Conservation (phyloP, 1,140 invertebrate genomes). For the Ceratina calcarata region DNA sequence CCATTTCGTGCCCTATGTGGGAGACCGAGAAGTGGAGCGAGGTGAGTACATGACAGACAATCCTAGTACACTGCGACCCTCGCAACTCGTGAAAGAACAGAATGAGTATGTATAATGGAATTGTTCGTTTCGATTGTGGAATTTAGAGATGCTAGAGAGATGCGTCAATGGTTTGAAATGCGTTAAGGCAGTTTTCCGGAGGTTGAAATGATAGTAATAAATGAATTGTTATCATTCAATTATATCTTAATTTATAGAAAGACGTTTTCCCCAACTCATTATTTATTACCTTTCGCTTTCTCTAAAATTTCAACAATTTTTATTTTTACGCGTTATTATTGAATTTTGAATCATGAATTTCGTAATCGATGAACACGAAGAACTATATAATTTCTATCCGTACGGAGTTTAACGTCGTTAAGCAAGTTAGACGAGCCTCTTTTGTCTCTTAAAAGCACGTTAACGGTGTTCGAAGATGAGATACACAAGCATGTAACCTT, state of each 20-base stretch:
- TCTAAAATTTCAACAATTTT: too few species aligned
- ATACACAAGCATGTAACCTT: conserved; percentile 25
- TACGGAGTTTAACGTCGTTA: conserved; percentile 36
- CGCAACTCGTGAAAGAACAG: neutral
- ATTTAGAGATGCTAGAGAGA: conserved; percentile 21
- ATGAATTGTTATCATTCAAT: too few species aligned
- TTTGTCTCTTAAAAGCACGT: conserved; percentile 50
- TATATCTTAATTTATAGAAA: too few species aligned
- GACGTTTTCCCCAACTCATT: too few species aligned
- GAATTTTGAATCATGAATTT: neutral
- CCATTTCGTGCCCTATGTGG: conserved; percentile 92
- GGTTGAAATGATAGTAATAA: too few species aligned
- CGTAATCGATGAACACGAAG: neutral
- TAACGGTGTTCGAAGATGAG: conserved; percentile 23
- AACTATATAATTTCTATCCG: conserved; percentile 22
- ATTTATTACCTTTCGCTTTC: too few species aligned
- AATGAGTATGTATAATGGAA: conserved; percentile 9
- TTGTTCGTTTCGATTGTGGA: conserved; percentile 4
- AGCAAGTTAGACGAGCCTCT: conserved; percentile 45
- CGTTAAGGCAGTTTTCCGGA: too few species aligned
- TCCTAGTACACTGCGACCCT: conserved; percentile 1
- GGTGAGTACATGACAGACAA: conserved; percentile 79
- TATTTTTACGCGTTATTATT: too few species aligned
- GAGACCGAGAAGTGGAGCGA: conserved; percentile 91
- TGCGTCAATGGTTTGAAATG: neutral